A percentile compares a stretch with the other conserved stretches of the same genome.
Evolutionary conservation across 2,113 vertebrate genomes (phyloP).

Genomic region (Chaenogobius annularis): DNA sequence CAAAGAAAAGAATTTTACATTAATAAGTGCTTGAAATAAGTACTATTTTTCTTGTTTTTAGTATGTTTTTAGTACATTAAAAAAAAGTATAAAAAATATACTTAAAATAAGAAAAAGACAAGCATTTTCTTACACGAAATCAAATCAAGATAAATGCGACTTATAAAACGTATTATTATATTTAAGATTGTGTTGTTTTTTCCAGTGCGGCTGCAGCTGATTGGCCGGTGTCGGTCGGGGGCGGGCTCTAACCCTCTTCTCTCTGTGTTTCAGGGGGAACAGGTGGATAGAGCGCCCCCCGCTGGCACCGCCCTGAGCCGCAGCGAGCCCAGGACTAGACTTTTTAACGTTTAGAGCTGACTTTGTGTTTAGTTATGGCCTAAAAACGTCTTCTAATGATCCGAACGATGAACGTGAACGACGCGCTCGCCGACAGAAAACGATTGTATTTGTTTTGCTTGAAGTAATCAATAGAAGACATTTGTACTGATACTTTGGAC

Average conservation of each 20-base stretch:
- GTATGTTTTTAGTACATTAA: too few species aligned
- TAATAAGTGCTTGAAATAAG: too few species aligned
- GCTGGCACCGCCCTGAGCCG: slow-evolving; percentile 30
- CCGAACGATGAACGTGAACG: neutral
- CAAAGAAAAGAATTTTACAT: too few species aligned
- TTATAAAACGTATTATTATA: too few species aligned
- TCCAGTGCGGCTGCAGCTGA: neutral
- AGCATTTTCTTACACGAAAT: too few species aligned
- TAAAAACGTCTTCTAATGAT: neutral
- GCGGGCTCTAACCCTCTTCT: slow-evolving; percentile 76
- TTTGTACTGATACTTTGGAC: neutral
- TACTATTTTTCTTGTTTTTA: too few species aligned
- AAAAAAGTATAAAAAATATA: too few species aligned
- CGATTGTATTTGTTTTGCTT: neutral
- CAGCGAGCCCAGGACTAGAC: neutral
- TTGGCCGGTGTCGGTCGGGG: slow-evolving; percentile 44
- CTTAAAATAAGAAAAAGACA: too few species aligned
- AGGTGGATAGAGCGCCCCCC: slow-evolving; percentile 62
- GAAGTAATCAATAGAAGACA: neutral
- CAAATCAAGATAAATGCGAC: too few species aligned
- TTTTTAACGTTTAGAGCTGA: neutral
- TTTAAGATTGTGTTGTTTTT: too few species aligned
- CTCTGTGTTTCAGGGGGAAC: slow-evolving; percentile 81
- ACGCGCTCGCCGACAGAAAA: neutral
- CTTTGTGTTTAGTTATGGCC: neutral